Evolutionary conservation across 2,113 vertebrate species (phyloP).

Genomic region (Zosterops borbonicus): DNA sequence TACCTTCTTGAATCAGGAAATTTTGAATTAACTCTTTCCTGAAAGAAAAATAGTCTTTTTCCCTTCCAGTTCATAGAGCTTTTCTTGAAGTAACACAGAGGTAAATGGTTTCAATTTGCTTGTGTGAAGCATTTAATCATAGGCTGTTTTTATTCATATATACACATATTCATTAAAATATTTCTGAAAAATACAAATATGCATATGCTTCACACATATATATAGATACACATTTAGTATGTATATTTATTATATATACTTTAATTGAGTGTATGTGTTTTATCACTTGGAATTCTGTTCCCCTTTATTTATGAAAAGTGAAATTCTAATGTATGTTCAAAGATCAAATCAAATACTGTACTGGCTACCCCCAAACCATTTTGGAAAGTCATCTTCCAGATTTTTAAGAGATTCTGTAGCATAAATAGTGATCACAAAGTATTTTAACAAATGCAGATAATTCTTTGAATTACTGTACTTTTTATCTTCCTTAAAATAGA

Average conservation of each 20-base stretch:
- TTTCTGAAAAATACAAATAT: background rate
- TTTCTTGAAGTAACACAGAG: background rate
- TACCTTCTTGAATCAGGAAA: background rate
- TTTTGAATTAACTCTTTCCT: background rate
- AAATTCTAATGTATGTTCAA: background rate
- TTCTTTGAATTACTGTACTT: background rate
- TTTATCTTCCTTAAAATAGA: background rate
- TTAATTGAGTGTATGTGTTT: background rate
- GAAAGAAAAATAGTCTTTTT: background rate
- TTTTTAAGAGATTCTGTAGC: background rate
- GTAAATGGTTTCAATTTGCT: background rate
- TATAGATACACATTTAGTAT: background rate
- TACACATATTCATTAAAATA: rapidly evolving
- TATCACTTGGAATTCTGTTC: background rate
- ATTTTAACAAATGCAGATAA: background rate
- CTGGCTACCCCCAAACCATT: background rate
- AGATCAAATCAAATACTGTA: background rate
- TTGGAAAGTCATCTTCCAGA: background rate
- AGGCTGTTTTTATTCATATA: background rate
- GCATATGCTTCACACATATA: background rate
- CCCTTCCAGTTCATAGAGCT: background rate
- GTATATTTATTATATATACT: background rate
- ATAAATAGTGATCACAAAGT: background rate
- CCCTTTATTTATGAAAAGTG: background rate
- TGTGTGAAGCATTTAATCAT: background rate